These are phyloP conservation scores for Rhamphomyia laevipes DNA, from an alignment of 2,888 invertebrate genomes.

Conservation along the genomic window DNA sequence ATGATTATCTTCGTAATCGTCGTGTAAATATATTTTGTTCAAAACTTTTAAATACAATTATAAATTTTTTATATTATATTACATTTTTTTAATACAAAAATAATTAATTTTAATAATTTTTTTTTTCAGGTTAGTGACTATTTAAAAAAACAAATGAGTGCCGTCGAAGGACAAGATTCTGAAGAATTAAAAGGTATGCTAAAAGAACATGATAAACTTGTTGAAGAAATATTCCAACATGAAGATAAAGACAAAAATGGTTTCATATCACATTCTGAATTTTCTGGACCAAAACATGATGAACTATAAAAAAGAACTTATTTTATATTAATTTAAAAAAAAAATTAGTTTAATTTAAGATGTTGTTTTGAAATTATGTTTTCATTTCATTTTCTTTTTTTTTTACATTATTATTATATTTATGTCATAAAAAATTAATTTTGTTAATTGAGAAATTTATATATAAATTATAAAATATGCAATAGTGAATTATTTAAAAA, in stretches of 20 bases:
- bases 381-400: not conserved
- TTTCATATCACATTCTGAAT: slow-evolving; percentile 89
- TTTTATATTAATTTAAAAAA: not conserved
- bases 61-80: not conserved
- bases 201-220: slow-evolving; percentile 82
- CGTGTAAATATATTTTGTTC: slow-evolving; percentile 3
- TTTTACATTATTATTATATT: not conserved
- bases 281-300: slow-evolving; percentile 95
- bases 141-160: slow-evolving; percentile 82
- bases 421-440: not conserved
- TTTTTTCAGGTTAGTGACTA: slow-evolving; percentile 72
- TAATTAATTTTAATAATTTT: too few relatives aligned
- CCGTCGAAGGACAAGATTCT: slow-evolving; percentile 61
- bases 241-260: slow-evolving; percentile 96
- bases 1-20: not conserved
- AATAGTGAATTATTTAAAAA: too few relatives aligned
- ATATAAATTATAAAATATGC: too few relatives aligned
- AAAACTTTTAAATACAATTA: not conserved
- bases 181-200: slow-evolving; percentile 74
- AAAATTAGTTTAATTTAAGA: not conserved
- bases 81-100: not conserved
- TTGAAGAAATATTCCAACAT: slow-evolving; percentile 94
- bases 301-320: slow-evolving; percentile 58
- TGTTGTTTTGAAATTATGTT: not conserved
- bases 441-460: too few relatives aligned